Evolutionary conservation across 2,888 invertebrate species (phyloP).

Genomic region (Cryptophagus acutangulus): DNA sequence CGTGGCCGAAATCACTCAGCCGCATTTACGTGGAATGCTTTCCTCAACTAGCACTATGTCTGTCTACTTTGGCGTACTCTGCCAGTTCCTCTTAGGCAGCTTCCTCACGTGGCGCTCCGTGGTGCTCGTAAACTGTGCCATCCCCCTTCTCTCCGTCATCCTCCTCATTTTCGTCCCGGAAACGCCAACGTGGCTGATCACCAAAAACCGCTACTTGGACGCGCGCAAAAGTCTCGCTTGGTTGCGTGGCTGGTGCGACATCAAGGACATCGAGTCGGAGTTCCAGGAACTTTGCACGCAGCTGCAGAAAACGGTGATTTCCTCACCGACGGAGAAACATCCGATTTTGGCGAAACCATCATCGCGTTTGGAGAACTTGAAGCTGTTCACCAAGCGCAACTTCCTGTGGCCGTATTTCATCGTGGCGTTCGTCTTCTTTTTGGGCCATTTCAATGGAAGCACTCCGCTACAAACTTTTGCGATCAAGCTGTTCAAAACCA

Average conservation of each 20-base stretch:
- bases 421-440: constrained; percentile 63
- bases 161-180: constrained; percentile 70
- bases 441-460: constrained; percentile 68
- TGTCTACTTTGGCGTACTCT: constrained; percentile 70
- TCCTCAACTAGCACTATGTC: constrained; percentile 70
- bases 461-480: constrained; percentile 70
- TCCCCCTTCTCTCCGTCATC: constrained; percentile 60
- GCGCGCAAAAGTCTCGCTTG: constrained; percentile 69
- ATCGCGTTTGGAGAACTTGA: constrained; percentile 50
- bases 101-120: constrained; percentile 66
- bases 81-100: constrained; percentile 72
- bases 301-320: constrained; percentile 20
- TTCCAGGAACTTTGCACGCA: constrained; percentile 48
- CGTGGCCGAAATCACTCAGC: constrained; percentile 77
- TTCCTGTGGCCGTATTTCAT: constrained; percentile 66
- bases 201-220: constrained; percentile 58
- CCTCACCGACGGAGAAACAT: constrained; percentile 61
- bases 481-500: constrained; percentile 65
- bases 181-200: constrained; percentile 74
- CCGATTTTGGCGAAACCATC: constrained; percentile 65
- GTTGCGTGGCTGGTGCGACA: constrained; percentile 70
- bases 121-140: constrained; percentile 59
- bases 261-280: constrained; percentile 58
- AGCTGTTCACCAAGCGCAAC: constrained; percentile 53
- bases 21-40: constrained; percentile 67